A percentile compares a stretch with the other conserved stretches of the same genome.
Evolutionary conservation across 2,797 vertebrate species (phyloP).

Genomic region (Acomys russatus): DNA sequence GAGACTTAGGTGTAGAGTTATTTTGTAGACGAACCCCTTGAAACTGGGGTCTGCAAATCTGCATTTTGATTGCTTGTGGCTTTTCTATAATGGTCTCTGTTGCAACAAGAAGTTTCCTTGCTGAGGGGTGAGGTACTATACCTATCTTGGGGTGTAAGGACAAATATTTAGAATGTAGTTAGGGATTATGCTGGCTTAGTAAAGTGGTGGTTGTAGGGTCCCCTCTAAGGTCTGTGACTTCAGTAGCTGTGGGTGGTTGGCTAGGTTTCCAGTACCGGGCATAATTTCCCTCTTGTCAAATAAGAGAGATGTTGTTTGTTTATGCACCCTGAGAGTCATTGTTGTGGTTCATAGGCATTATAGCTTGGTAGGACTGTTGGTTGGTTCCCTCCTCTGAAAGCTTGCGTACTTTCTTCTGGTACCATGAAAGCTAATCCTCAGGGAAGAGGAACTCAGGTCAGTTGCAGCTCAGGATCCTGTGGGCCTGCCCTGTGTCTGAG

Average conservation of each 20-base stretch:
- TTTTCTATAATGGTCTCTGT: not conserved
- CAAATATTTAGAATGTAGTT: not conserved
- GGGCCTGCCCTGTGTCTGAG: not conserved
- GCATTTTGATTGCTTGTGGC: not conserved
- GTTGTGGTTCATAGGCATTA: not conserved
- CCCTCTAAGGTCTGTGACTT: not conserved
- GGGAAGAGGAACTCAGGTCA: not conserved
- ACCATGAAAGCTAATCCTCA: not conserved
- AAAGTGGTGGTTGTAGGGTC: not conserved
- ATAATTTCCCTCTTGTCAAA: not conserved
- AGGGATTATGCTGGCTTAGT: not conserved
- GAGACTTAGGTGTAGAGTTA: not conserved
- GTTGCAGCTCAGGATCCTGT: not conserved
- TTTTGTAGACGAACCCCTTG: not conserved
- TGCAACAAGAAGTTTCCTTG: no score
- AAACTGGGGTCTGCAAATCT: not conserved
- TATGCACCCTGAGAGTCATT: not conserved
- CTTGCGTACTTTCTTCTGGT: not conserved
- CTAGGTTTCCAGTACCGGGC: not conserved
- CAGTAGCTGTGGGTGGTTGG: not conserved
- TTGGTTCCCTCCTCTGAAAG: not conserved
- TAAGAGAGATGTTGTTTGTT: not conserved
- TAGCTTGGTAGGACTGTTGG: not conserved
- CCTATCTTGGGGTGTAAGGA: not conserved
- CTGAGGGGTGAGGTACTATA: not conserved